Base-by-base conservation (phyloP, 2,888 invertebrate species). In the Agrochola lota region DNA sequence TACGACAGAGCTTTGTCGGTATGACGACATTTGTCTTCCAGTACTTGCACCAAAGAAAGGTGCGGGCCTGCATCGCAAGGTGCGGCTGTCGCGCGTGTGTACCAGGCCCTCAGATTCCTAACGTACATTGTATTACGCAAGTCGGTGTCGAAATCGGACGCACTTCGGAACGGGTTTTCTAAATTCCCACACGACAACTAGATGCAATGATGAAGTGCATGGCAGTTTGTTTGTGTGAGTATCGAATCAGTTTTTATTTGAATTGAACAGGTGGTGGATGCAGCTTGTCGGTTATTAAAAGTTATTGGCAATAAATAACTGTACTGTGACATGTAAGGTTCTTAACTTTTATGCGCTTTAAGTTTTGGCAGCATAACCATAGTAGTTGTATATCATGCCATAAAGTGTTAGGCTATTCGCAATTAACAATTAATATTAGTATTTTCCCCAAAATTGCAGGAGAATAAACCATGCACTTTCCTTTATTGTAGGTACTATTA, bases 131-230 rank as follows among this genome's bases (percentile, higher is more conserved):
- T 81, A 84, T 91, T 91, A 85, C 91, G 90, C 88, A 91, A 91
- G 81, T 69, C 52, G 49, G 40, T 91, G 89, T 91, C 88, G 91
- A 90, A 90, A 91, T 86, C 77, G 73, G 82, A 87, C 88, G 86
- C 87, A 89, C 80, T 82, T 71, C 85, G 20, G 76, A 89, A 90
- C 90, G 87, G 84, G 90, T 90, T 91, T 90, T 89, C 88, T 91
- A 89, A 91, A 91, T 91, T 91, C 91, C 87, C 91, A 89, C 85
- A 87, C 85, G 81, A 82, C 83, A 78, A 70, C 84, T 84, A 82
- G 87, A 87, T 90, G 89, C 90, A 88, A 68, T 87, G 74, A 85
- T 85, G 68, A 81, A 83, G 81, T 89, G 88, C 90, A 90, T 80
- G 83, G 64, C 46, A 63, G 67, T 78, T 55, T 70, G 46, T 74